These are phyloP conservation scores for Zelostemma sp. DNA, from an alignment of 1,140 invertebrate species.

Conservation along the genomic window DNA sequence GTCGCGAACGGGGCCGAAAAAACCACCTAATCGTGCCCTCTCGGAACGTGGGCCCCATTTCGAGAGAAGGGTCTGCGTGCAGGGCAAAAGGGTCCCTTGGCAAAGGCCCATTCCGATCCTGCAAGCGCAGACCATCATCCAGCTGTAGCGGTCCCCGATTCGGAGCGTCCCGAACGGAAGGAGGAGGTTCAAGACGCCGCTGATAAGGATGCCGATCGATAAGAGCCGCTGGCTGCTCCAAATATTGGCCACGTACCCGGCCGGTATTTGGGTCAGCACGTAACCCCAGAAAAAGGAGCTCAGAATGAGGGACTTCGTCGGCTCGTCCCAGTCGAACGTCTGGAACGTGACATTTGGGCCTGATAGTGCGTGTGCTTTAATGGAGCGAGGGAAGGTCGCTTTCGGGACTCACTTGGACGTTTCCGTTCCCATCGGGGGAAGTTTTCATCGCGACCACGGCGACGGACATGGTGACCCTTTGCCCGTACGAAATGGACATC, in stretches of 20 bases:
- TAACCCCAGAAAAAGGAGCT: conserved; percentile 83
- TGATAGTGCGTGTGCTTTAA: neutral
- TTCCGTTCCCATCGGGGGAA: conserved; percentile 23
- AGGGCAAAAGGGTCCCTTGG: conserved; percentile 76
- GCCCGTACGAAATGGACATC: conserved; percentile 74
- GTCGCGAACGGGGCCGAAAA: too few relatives aligned
- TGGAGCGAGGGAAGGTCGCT: neutral
- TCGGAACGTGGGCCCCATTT: conserved; percentile 73
- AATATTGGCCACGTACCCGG: conserved; percentile 69
- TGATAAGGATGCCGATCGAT: conserved; percentile 72
- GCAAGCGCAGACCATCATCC: conserved; percentile 69
- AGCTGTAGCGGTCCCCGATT: conserved; percentile 54
- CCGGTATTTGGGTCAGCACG: conserved; percentile 73
- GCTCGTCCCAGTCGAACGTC: conserved; percentile 72
- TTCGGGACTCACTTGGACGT: conserved; percentile 43
- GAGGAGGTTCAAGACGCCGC: conserved; percentile 71
- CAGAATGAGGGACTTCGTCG: conserved; percentile 72
- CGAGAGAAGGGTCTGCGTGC: conserved; percentile 75
- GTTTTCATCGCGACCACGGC: conserved; percentile 77
- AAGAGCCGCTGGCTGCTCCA: conserved; percentile 74
- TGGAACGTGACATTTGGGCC: conserved; percentile 18
- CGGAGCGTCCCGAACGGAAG: conserved; percentile 54
- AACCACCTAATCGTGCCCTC: conserved; percentile 61
- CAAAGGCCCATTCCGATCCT: conserved; percentile 76
- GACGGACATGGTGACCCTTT: conserved; percentile 78